phyloP scores from a whole-genome alignment of 1,140 invertebrate species.

The Tribolium castaneum region DNA sequence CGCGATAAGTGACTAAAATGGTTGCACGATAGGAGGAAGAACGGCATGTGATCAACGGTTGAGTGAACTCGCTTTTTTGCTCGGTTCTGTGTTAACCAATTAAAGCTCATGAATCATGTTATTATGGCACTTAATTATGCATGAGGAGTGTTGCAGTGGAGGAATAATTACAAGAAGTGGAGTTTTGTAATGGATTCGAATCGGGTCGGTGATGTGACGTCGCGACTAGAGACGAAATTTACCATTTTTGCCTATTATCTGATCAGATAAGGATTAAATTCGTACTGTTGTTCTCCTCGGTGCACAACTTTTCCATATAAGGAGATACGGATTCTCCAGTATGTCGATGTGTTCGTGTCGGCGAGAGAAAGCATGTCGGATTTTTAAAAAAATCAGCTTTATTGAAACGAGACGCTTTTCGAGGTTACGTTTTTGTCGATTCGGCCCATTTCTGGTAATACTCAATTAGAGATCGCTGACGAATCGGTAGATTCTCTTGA shows the following conservation, averaged over 20 bases:
- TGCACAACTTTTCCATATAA: slow-evolving; percentile 38
- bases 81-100: slow-evolving; percentile 22
- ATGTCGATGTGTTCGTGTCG: not conserved
- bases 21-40: slow-evolving; percentile 6
- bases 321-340: slow-evolving; percentile 39
- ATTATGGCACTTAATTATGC: slow-evolving; percentile 35
- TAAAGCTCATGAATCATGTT: slow-evolving; percentile 35
- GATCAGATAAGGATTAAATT: slow-evolving; percentile 12
- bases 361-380: slow-evolving; percentile 27
- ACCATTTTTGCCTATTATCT: slow-evolving; percentile 23
- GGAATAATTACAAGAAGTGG: slow-evolving; percentile 14
- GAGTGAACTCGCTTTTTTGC: slow-evolving; percentile 27
- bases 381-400: slow-evolving; percentile 2
- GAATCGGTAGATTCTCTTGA: not conserved
- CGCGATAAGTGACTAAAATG: not conserved
- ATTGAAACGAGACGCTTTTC: slow-evolving; percentile 6
- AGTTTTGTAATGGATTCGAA: not conserved
- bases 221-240: not conserved
- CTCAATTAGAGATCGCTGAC: not conserved
- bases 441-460: not conserved
- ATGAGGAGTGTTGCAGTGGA: slow-evolving; percentile 3
- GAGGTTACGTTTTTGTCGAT: not conserved
- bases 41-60: slow-evolving; percentile 31
- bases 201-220: not conserved
- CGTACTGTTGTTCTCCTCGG: not conserved